Evolutionary conservation across 1,140 invertebrate genomes (phyloP).

Genomic region (Lethrus apterus): DNA sequence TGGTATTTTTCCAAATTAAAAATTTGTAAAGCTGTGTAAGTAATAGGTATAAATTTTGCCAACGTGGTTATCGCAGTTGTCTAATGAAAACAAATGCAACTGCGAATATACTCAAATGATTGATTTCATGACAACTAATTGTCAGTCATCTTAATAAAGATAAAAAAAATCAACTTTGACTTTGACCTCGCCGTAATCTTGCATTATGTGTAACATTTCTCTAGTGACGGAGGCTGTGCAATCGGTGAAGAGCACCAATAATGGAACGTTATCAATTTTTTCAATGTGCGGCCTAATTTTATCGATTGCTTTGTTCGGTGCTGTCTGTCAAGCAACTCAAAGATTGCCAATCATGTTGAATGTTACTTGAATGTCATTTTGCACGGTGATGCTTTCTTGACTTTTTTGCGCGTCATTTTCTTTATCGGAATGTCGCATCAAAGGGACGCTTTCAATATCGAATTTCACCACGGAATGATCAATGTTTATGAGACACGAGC

Average conservation of each 20-base stretch:
- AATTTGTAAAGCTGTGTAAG: no score
- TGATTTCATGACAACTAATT: no score
- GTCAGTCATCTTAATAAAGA: no score
- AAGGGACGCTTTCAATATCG: slow-evolving; percentile 39
- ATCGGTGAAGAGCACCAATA: slow-evolving; percentile 94
- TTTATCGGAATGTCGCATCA: slow-evolving; percentile 20
- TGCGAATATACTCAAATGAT: no score
- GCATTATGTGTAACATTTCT: slow-evolving; percentile 93
- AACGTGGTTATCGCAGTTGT: no score
- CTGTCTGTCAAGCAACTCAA: slow-evolving; percentile 77
- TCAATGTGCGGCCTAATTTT: slow-evolving; percentile 94
- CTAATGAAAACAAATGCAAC: no score
- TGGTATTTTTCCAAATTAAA: no score
- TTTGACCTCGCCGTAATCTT: slow-evolving; percentile 93
- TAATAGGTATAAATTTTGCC: no score
- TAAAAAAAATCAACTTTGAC: no score
- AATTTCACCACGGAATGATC: slow-evolving; percentile 65
- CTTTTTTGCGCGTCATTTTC: slow-evolving; percentile 30
- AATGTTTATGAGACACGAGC: slow-evolving; percentile 78
- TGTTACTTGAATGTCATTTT: slow-evolving; percentile 40
- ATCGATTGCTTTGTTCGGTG: slow-evolving; percentile 85
- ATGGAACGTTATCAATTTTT: slow-evolving; percentile 92
- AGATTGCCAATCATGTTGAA: slow-evolving; percentile 64
- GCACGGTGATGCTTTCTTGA: slow-evolving; percentile 46
- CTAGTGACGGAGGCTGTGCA: slow-evolving; percentile 81